Conservation (phyloP, 1,140 invertebrate genomes). For the Latrodectus geometricus region DNA sequence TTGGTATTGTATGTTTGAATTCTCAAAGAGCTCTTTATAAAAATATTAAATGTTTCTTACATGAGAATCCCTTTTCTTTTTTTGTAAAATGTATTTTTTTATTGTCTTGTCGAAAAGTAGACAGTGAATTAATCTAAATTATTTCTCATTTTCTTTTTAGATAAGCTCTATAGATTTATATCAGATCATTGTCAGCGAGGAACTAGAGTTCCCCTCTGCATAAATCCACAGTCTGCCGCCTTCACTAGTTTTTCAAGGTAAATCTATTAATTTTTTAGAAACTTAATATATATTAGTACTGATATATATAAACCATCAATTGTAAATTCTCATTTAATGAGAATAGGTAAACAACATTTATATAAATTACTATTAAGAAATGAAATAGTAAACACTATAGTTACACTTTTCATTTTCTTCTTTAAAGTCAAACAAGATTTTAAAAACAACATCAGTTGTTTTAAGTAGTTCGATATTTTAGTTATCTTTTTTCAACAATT, state of each 20-base stretch:
- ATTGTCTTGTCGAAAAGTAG: neutral
- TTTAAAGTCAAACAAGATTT: too few relatives aligned
- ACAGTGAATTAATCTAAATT: neutral
- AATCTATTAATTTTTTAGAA: conserved; percentile 68
- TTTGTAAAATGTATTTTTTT: neutral
- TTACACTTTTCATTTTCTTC: too few relatives aligned
- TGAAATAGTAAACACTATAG: too few relatives aligned
- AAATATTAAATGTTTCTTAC: neutral
- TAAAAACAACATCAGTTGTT: too few relatives aligned
- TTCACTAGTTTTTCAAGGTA: conserved; percentile 99
- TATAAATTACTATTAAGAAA: too few relatives aligned
- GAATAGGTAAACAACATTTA: too few relatives aligned
- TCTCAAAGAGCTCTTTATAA: neutral
- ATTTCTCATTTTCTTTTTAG: conserved; percentile 72
- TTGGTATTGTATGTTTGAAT: too few relatives aligned
- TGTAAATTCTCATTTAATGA: too few relatives aligned
- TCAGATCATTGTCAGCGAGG: conserved; percentile 90
- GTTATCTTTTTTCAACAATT: too few relatives aligned
- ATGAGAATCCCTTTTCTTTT: neutral
- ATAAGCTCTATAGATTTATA: conserved; percentile 99
- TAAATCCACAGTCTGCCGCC: conserved; percentile 98
- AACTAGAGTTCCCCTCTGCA: conserved; percentile 94
- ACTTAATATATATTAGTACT: too few relatives aligned
- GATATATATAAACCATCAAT: too few relatives aligned
- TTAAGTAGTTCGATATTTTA: too few relatives aligned